phyloP scores from a whole-genome alignment of 1,140 invertebrate species.

The Eriocheir sinensis region DNA sequence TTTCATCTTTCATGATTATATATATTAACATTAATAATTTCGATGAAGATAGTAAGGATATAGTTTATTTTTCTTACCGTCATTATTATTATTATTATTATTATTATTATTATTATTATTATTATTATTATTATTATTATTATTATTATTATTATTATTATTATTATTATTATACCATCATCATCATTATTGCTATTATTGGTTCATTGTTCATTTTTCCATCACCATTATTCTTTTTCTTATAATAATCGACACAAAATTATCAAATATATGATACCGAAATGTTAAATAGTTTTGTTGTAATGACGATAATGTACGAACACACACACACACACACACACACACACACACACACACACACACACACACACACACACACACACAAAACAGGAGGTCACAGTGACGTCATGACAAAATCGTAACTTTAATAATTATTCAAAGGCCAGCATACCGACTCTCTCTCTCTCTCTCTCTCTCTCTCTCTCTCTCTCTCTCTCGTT shows the following conservation, averaged over 20 bases:
- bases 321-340: conserved; percentile 53
- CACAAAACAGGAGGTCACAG: neutral
- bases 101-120: conserved; percentile 17
- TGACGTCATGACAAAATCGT: conserved; percentile 13
- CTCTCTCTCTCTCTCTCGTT: conserved; percentile 14
- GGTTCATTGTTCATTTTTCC: too few relatives aligned
- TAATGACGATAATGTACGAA: neutral
- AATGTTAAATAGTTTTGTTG: too few relatives aligned
- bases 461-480: conserved; percentile 14
- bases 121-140: neutral
- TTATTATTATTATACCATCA: neutral
- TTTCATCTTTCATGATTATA: too few relatives aligned
- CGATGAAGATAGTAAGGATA: too few relatives aligned
- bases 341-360: conserved; percentile 18
- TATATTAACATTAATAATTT: too few relatives aligned
- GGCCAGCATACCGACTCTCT: neutral
- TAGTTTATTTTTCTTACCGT: too few relatives aligned
- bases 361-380: conserved; percentile 12
- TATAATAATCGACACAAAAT: neutral
- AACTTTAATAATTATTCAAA: conserved; percentile 6
- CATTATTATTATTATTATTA: neutral
- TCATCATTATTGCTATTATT: neutral
- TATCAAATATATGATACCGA: too few relatives aligned
- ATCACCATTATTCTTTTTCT: neutral
- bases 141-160: neutral